Evolutionary conservation across 2,113 vertebrate species (phyloP), one percentile per base, ranked within the genome.

Genomic region (Anolis sagrei): DNA sequence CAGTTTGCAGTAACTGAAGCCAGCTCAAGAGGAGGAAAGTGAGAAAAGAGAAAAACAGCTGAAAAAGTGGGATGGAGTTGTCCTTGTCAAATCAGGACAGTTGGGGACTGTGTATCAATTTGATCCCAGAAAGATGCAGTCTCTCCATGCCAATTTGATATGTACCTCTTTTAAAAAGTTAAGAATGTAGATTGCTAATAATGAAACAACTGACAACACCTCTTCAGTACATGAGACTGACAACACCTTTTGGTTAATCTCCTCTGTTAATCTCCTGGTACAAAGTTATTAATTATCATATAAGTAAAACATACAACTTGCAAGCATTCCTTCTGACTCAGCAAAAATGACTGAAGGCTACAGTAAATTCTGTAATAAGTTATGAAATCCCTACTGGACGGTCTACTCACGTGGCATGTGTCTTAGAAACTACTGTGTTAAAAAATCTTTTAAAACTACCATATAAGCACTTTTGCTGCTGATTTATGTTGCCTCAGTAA

Each of bases 341-440:
- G 82, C 92, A 93, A 92, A 90, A 76, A 91, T 82, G 85, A 25
- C 76, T 88, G 21, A 32, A 68, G 51, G 79, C 81, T 84, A 79
- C 51, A 36, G 79, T 80, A 39, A 91, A 77, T 51, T 64, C 89
- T 90, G 64, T 77, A 94, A 72, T 73, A 82, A 1, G 3, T 86
- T 90, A 89, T 48, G 84, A 89, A 92, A 76, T 80, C 6, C 1
- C 27, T 82, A 86, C 83, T 58, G 21, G 87, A 90, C 82, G 79
- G 79, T 81, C 32, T 81, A 58, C 29, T 32, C 19, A 4, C 83
- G 32, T 1, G 2, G 32, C 25, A 64, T 70, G 36, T 74, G 86
- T 74, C 34, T 39, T 68, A 77, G 44, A 86, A 85, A 83, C 19
- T 51, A 1, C 68, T 86, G 5, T 44, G 39, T 14, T 61, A 23